Percentiles rank a stretch among this genome's conserved stretches.
Evolutionary conservation across 2,113 vertebrate genomes (phyloP).

Genomic region (Melozone crissalis): DNA sequence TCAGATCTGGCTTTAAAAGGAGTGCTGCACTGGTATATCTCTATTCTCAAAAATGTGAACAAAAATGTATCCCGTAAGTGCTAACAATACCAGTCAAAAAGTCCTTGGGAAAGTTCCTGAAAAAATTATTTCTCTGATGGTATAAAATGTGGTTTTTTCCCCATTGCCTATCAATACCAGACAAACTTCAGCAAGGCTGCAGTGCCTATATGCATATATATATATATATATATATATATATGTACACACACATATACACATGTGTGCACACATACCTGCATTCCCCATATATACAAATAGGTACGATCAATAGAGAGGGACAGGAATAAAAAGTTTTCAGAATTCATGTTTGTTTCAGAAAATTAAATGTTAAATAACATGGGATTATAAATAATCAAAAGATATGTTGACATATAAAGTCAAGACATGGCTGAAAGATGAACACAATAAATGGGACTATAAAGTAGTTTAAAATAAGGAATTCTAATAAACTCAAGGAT

Average conservation of each 20-base stretch:
- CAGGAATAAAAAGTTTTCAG: background rate
- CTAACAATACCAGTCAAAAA: background rate
- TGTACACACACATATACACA: background rate
- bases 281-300: background rate
- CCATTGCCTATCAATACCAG: background rate
- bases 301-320: background rate
- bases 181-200: background rate
- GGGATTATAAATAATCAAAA: background rate
- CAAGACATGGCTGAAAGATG: background rate
- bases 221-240: background rate
- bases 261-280: background rate
- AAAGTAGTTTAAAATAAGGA: background rate
- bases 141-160: background rate
- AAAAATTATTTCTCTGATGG: background rate
- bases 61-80: background rate
- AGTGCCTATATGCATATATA: background rate
- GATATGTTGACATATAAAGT: background rate
- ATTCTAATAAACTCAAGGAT: background rate
- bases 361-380: background rate
- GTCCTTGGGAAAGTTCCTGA: background rate
- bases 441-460: background rate
- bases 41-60: background rate
- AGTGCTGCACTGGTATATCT: background rate
- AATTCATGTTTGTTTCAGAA: background rate
- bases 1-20: background rate